Evolutionary conservation across 2,113 vertebrate species (phyloP), one percentile per base, ranked within the genome.

Genomic region (Chitala chitala): DNA sequence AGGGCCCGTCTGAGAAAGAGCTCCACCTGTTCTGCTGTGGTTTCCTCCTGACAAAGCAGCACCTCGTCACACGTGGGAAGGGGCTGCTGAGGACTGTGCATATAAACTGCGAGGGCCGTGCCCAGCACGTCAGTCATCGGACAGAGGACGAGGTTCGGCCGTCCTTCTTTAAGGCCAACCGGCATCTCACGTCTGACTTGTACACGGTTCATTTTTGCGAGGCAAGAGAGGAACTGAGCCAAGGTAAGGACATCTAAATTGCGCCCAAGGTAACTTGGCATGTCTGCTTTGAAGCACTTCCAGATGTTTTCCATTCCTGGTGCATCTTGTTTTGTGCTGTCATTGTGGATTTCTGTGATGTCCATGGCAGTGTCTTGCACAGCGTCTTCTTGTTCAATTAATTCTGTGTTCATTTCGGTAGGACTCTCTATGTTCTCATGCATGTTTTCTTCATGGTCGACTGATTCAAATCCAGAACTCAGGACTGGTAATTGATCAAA

Each of bases 1-100:
- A 93, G 82, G 73, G 87, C 87, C 74, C 90, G 80, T n/a, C 87
- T 83, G 13, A 93, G 80, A 46, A 93, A 89, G 68, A 92, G 85
- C 75, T 92, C 89, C 20, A 90, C 86, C 48, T 92, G 86, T 50
- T 93, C 91, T 59, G 85, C 79, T 26, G 84, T 82, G 20, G 90
- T 92, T 20, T 88, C 76, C 2, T 87, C 83, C 4, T 80, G 82
- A 76, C 91, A 93, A 44, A 92, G 79, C 3, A 92, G 78, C 20
- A 92, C 85, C 76, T 93, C 91, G 0, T 92, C 90, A 4, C 77
- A 68, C 1, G 88, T 88, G 0, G 91, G 91, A 42, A 91, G 78
- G 38, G 87, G 84, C 13, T 89, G 84, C 29, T 76, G 56, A 61
- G 82, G 76, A 22, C 86, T 83, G 33, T 82, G 65, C 55, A 36